These are phyloP conservation scores for Busseola fusca DNA, from an alignment of 2,888 invertebrate genomes.

Conservation along the genomic window DNA sequence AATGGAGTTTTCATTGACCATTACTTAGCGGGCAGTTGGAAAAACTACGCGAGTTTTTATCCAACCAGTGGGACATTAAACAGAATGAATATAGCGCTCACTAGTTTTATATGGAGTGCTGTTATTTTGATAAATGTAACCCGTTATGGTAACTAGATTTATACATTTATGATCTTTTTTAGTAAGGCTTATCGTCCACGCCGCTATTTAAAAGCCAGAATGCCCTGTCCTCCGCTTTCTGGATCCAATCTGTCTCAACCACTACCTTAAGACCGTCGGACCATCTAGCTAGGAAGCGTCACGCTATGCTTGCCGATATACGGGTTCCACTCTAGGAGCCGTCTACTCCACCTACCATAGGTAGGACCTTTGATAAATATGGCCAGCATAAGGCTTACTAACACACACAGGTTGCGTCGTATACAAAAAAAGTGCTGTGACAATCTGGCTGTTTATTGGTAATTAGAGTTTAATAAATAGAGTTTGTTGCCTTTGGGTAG, in stretches of 20 bases:
- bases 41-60: slow-evolving; percentile 44
- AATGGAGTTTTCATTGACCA: slow-evolving; percentile 54
- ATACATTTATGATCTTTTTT: background rate
- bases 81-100: slow-evolving; percentile 22
- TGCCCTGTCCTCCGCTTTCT: too few relatives aligned
- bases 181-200: background rate
- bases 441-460: background rate
- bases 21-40: slow-evolving; percentile 36
- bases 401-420: background rate
- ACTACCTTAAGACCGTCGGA: too few relatives aligned
- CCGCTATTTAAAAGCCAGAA: background rate
- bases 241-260: too few relatives aligned
- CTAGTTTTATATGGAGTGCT: background rate
- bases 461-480: background rate
- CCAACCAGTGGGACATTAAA: slow-evolving; percentile 21
- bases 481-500: background rate
- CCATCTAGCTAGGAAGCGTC: too few relatives aligned
- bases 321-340: too few relatives aligned
- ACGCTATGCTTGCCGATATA: too few relatives aligned
- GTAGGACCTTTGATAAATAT: too few relatives aligned
- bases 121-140: slow-evolving; percentile 4
- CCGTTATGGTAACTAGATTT: slow-evolving; percentile 3
- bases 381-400: background rate
- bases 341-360: too few relatives aligned
- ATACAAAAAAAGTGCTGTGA: background rate